These are phyloP conservation scores for Caretta caretta DNA, from an alignment of 2,113 vertebrate genomes.

Conservation along the genomic window DNA sequence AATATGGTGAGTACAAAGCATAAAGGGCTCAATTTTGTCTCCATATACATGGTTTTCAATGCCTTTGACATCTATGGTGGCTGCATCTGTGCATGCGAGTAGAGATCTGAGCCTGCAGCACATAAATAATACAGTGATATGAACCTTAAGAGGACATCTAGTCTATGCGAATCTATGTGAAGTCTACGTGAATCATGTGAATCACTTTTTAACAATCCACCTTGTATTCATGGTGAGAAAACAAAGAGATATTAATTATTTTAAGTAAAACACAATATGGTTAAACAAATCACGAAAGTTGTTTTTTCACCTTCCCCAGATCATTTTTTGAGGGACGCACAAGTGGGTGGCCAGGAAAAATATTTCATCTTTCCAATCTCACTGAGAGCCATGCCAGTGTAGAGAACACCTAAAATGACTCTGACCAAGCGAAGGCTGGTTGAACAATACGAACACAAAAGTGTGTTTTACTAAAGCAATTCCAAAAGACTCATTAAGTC, in stretches of 20 bases:
- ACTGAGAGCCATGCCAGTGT: neutral
- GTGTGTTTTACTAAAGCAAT: neutral
- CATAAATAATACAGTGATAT: neutral
- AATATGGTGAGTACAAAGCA: neutral
- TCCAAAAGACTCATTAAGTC: constrained; percentile 11
- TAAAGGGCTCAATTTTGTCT: neutral
- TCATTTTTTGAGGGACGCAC: neutral
- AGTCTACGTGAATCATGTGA: too few species aligned
- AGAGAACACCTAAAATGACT: neutral
- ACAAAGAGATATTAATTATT: neutral
- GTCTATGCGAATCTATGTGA: too few species aligned
- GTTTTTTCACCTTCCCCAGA: neutral
- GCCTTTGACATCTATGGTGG: neutral
- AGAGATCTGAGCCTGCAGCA: accelerated
- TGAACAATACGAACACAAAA: neutral
- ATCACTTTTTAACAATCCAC: neutral
- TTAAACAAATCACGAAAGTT: neutral
- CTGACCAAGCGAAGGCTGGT: neutral
- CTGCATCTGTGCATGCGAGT: neutral
- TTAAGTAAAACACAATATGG: neutral
- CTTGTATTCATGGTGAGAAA: neutral
- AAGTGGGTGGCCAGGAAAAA: neutral
- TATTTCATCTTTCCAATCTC: neutral
- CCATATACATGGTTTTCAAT: neutral
- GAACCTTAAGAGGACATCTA: neutral